Base-by-base conservation (phyloP, 2,797 vertebrate species). In the Avahi laniger region DNA sequence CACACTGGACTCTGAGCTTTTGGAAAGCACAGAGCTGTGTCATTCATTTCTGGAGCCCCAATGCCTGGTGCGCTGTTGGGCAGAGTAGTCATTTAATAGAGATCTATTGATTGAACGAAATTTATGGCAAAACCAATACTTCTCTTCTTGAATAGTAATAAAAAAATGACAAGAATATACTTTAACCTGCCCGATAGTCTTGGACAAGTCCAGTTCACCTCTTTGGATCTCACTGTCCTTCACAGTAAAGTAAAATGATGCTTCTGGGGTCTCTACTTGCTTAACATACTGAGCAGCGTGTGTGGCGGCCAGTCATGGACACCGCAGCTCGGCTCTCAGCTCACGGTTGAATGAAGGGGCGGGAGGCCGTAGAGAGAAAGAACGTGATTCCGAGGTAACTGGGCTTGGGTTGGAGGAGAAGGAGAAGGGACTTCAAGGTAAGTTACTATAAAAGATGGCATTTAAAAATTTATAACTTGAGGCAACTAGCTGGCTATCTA, bases 1-100 rank as follows among this genome's bases (percentile, higher is more conserved):
- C 26, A 54, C 35, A 18, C 10, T 80, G 63, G 63, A 92, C 35
- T 43, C 26, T 2, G 76, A 94, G 35, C 46, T 76, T 75, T 89
- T 80, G 72, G 43, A 84, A 87, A 81, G 80, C 70, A 93, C 48
- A 9, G 79, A 43, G 72, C 70, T 48, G 12, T 85, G 35, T 63
- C 59, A 30, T 86, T 89, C 93, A 92, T 92, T 94, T 93, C 89
- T 93, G 92, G 91, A 93, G 15, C 20, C 70, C 70, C 33, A 75
- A 22, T 72, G 35, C 48, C 87, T 69, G 26, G 33, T 69, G 85
- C 50, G 70, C 50, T 83, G 43, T 80, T 86, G 88, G 61, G 38
- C 70, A 85, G 69, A 81, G 72, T 76, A 87, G 95, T 43, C 88
- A 63, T 84, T 97, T 95, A 92, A 70, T 95, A 96, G 95, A 54